A percentile compares a stretch with the other conserved stretches of the same genome.
phyloP scores from a whole-genome alignment of 2,888 invertebrate species.

The Ormyrus rosae region DNA sequence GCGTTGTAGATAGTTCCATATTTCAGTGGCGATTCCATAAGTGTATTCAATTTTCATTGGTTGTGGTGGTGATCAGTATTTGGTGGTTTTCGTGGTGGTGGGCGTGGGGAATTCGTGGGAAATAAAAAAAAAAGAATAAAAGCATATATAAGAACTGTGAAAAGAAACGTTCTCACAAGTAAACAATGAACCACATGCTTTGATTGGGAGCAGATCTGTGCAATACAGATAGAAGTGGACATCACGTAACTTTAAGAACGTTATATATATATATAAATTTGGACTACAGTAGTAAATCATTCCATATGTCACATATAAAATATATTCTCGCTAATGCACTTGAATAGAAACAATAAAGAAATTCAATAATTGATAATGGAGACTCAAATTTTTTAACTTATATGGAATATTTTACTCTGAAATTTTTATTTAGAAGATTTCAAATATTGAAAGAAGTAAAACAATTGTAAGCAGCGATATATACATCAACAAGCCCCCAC shows the following conservation, averaged over 20 bases:
- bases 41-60: not conserved
- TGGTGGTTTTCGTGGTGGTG: slow-evolving; percentile 50
- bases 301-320: slow-evolving; percentile 4
- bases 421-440: slow-evolving; percentile 33
- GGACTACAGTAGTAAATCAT: slow-evolving; percentile 18
- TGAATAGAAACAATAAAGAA: too few relatives aligned
- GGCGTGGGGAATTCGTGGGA: slow-evolving; percentile 58
- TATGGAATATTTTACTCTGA: slow-evolving; percentile 29
- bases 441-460: slow-evolving; percentile 49
- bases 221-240: slow-evolving; percentile 43
- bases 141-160: slow-evolving; percentile 91
- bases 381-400: not conserved
- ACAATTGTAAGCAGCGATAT: slow-evolving; percentile 78
- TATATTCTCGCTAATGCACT: not conserved
- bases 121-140: slow-evolving; percentile 80
- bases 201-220: slow-evolving; percentile 62
- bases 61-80: slow-evolving; percentile 12
- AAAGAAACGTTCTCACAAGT: slow-evolving; percentile 87
- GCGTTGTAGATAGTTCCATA: not conserved
- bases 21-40: not conserved
- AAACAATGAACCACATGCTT: slow-evolving; percentile 79
- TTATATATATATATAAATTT: slow-evolving; percentile 37
- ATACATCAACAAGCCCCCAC: slow-evolving; percentile 78
- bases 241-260: slow-evolving; percentile 33
- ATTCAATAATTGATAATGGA: too few relatives aligned